A percentile compares a stretch with the other conserved stretches of the same genome.
phyloP scores from a whole-genome alignment of 2,113 vertebrate species.

The Dipodomys ordii region DNA sequence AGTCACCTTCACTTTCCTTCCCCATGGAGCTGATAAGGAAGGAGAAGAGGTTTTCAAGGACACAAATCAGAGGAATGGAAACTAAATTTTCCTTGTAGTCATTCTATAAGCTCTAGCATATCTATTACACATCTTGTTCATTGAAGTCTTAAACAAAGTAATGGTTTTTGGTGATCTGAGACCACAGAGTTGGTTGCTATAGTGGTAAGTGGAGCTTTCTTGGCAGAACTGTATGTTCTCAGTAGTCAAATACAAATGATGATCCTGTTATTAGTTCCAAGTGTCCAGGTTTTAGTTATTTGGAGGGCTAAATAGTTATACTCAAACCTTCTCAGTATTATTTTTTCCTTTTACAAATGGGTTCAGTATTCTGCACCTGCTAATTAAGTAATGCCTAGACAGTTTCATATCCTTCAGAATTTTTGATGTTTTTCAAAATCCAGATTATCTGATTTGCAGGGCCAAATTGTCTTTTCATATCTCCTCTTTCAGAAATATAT shows the following conservation, averaged over 20 bases:
- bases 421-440: background rate
- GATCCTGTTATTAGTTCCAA: background rate
- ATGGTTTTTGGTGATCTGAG: constrained; percentile 64
- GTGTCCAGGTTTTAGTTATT: background rate
- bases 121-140: constrained; percentile 76
- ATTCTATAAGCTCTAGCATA: constrained; percentile 72
- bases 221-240: background rate
- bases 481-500: constrained; percentile 1
- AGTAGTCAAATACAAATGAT: background rate
- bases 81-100: constrained; percentile 81
- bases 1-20: constrained; percentile 65
- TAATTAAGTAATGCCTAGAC: background rate
- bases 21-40: constrained; percentile 76
- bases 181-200: background rate
- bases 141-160: constrained; percentile 77
- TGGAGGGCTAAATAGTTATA: background rate
- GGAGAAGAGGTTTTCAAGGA: constrained; percentile 80
- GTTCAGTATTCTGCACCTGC: background rate
- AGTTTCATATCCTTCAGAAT: background rate
- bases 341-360: background rate
- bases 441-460: background rate
- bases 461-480: background rate
- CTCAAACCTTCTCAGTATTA: background rate
- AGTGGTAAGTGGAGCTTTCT: background rate
- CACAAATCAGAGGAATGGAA: constrained; percentile 75